Base-by-base conservation (phyloP, 2,113 vertebrate species). In the Phasianus colchicus region DNA sequence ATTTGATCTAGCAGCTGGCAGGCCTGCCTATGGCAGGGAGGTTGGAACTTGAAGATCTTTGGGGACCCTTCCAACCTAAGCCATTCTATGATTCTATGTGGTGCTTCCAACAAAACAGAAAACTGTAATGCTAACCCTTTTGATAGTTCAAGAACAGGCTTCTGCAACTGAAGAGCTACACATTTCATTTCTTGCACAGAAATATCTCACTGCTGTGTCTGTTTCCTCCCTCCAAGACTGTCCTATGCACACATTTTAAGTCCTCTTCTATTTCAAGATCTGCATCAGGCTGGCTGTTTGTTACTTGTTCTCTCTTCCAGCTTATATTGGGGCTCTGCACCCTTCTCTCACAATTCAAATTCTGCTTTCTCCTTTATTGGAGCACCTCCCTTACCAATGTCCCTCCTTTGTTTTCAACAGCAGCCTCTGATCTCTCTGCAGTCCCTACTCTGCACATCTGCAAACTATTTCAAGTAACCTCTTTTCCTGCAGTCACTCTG, bases 401-500 rank as follows among this genome's bases (percentile, higher is more conserved):
- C 29, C n/a, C 18, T 27, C 29, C 5, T 18, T 3, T 12, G 10
- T 70, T 45, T 66, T 52, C 42, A 61, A 30, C n/a, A 69, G 10
- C 48, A 63, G 9, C 9, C 17, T 27, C 34, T 69, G 13, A 66
- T 34, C 34, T 27, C 14, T 0, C 15, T 4, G 45, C 32, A 71
- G 30, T 29, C 21, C 20, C 75, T 72, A 38, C 43, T 86, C 52
- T 60, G 25, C 18, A 43, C 30, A 43, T 24, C 36, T 87, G 63
- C 1, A 3, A 91, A 64, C 42, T 69, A 69, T 13, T 65, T 52
- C 13, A 1, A 6, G 66, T 47, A 82, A 91, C 52, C 48, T 79
- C 81, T 72, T 92, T 89, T 92, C 30, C 15, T 45, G 65, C 66
- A 72, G 74, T 69, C 74, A 82, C 32, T 79, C 75, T 85, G 29